phyloP scores from a whole-genome alignment of 2,113 vertebrate species.

The Euleptes europaea region DNA sequence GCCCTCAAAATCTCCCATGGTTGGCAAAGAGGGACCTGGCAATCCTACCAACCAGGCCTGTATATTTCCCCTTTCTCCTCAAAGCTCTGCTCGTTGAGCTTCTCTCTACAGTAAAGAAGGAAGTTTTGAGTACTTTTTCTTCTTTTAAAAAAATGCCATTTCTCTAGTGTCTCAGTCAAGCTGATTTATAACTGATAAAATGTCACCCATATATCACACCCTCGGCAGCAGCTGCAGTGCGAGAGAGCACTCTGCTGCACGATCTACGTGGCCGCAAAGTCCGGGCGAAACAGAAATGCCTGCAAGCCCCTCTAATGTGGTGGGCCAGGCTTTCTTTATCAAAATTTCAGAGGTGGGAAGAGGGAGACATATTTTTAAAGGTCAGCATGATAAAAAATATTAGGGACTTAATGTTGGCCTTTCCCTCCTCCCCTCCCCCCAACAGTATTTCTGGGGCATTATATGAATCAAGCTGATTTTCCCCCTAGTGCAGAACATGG shows the following conservation, averaged over 20 bases:
- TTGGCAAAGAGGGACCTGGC: no score
- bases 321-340: conserved; percentile 2
- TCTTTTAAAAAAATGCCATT: neutral
- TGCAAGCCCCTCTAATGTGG: conserved; percentile 3
- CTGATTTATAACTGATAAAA: conserved; percentile 25
- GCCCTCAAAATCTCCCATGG: no score
- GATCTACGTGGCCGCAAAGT: neutral
- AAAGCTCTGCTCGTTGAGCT: neutral
- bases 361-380: conserved; percentile 29
- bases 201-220: conserved; percentile 27
- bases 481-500: no score
- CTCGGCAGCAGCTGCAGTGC: neutral
- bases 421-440: neutral
- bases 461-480: neutral
- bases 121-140: neutral
- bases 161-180: neutral
- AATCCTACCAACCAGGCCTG: no score
- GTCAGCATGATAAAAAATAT: conserved; percentile 33
- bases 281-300: neutral
- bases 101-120: neutral
- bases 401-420: conserved; percentile 15
- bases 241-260: neutral
- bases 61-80: no score
- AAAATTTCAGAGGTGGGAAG: conserved; percentile 3
- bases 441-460: neutral